Percentiles rank a stretch among this genome's conserved stretches.
Conservation (phyloP, 2,888 invertebrate species). For the Epistrophe eligans region DNA sequence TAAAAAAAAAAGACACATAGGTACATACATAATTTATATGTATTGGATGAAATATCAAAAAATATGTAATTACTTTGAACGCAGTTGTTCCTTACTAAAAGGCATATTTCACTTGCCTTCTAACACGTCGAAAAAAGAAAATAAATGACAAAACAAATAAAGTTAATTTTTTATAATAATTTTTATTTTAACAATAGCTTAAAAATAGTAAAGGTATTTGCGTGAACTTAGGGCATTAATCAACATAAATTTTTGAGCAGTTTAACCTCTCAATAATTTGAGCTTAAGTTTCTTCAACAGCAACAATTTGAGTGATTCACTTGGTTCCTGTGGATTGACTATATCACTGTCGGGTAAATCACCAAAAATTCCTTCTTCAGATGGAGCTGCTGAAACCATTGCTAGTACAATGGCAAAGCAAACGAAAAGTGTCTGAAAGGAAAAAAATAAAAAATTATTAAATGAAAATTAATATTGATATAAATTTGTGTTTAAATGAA, state of each 20-base stretch:
- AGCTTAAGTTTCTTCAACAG: slow-evolving; percentile 33
- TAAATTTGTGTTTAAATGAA: too few relatives aligned
- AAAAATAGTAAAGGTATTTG: background rate
- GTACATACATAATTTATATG: too few relatives aligned
- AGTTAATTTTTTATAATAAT: background rate
- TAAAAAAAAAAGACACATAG: too few relatives aligned
- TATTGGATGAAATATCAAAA: too few relatives aligned
- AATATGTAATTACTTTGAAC: too few relatives aligned
- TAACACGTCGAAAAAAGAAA: too few relatives aligned
- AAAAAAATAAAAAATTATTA: too few relatives aligned
- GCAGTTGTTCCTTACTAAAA: too few relatives aligned
- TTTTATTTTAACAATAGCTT: slow-evolving; percentile 3
- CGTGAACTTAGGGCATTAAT: background rate
- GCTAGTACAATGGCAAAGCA: background rate
- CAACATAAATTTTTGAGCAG: background rate
- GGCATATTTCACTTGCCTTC: too few relatives aligned
- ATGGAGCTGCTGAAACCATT: slow-evolving; percentile 9
- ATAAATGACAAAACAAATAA: too few relatives aligned
- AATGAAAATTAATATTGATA: too few relatives aligned
- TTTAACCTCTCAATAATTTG: background rate
- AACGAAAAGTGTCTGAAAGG: slow-evolving; percentile 14
- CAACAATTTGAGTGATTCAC: slow-evolving; percentile 8
- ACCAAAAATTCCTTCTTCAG: slow-evolving; percentile 20
- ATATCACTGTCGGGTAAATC: slow-evolving; percentile 21
- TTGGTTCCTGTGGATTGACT: slow-evolving; percentile 21